Evolutionary conservation across 1,140 invertebrate species (phyloP), one percentile per base, ranked within the genome.

Genomic region (Atta colombica): DNA sequence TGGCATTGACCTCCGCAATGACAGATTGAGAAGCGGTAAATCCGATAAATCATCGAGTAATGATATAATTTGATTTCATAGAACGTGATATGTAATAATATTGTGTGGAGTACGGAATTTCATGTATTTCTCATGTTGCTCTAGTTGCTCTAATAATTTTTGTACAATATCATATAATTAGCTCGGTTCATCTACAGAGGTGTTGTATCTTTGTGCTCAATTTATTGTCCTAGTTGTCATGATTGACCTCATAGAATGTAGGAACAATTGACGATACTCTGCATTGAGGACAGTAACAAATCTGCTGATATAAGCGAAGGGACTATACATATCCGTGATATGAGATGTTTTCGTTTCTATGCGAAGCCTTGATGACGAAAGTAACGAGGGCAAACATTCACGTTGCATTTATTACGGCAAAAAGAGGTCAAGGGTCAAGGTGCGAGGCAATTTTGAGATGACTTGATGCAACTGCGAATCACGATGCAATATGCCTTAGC

Each of bases 381-480:
- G 51, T 55, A 53, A 87, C 35, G 58, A 58, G 53, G 35, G 1
- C 35, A 39, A 45, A 25, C 35, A 51, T 69, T 28, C 39, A 12
- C 18, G 25, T 53, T 28, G 49, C 66, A 86, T 77, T 89, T 58
- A n/a, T 85, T 60, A 49, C 16, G 66, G 10, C 10, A 18, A 53
- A 90, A 90, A 74, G 74, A 58, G 88, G 86, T 90, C 86, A 89
- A 87, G 85, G 80, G 75, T 85, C 85, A 81, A 80, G 78, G 68
- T 87, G 74, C 68, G 60, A 84, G 72, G 63, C 85, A 71, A 87
- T 87, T 87, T 49, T 53, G 7, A 74, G 51, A 60, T 28, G 66
- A 71, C 10, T 71, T 21, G 45, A 61, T 16, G 39, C 18, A 58
- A 39, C 4, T 31, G 61, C 61, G 45, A 69, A 18, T 63, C 16